Evolutionary conservation across 1,140 invertebrate genomes (phyloP), one percentile per base, ranked within the genome.

Genomic region (Drosophila pseudoananassae): DNA sequence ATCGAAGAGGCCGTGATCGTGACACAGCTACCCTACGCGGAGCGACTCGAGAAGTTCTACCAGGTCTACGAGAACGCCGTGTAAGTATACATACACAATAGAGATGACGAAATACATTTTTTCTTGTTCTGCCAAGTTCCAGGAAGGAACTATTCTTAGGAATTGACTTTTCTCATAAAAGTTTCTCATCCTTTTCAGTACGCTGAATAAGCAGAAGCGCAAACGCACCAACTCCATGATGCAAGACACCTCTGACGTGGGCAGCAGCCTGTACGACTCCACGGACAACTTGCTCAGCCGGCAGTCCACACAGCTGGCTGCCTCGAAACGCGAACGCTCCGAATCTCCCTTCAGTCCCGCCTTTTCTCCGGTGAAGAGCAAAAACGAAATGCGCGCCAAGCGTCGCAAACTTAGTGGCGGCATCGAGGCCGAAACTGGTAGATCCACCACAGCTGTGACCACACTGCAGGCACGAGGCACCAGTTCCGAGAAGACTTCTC

Each of bases 21-120:
- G 14, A 78, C 58, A 7, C 51, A 64, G 38, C 56, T 83, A 3
- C 59, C 77, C 0, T 77, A 90, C 23, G 55, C 59, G 1, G 73
- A 90, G n/a, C 80, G 88, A 3, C 57, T 92, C 8, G 70, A 90
- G 25, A 92, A 91, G 31, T 92, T 92, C 43, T 77, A 75, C 51
- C 57, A 89, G 55, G 80, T 92, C 12, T 81, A 91, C 15, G 89
- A 85, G 14, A 76, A 52, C 5, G 54, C 69, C 5, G 36, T 54
- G 74, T 82, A 76, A 90, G 88, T 82, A 46, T 1, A 56, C 20
- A 20, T 20, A 20, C 20, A 20, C 20, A 20, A 3, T 3, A 20
- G 20, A 3, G 3, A 20, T 20, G 20, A 20, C 3, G 20, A 20
- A 20, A 1, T 20, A 20, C 20, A 20, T 20, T 20, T 20, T 20